Conservation (phyloP, 2,888 invertebrate genomes). For the Rhyacophila evoluta region DNA sequence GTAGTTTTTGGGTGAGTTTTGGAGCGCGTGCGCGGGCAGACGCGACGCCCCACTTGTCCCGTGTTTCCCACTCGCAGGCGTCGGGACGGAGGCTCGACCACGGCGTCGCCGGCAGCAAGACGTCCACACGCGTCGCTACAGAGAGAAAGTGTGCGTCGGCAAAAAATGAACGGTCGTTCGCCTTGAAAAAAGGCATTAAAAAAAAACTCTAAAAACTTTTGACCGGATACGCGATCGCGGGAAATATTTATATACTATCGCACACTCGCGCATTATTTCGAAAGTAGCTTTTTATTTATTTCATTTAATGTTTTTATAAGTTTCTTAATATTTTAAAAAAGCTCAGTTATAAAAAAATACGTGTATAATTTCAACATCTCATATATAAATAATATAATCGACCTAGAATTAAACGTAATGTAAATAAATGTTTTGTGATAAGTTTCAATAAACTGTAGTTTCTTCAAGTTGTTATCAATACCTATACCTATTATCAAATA, state of each 20-base stretch:
- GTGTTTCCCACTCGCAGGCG: constrained; percentile 42
- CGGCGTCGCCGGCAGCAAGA: constrained; percentile 44
- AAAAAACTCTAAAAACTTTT: constrained; percentile 39
- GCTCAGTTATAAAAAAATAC: not conserved
- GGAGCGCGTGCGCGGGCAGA: constrained; percentile 43
- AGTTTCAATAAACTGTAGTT: not conserved
- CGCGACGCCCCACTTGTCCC: constrained; percentile 15
- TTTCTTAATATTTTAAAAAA: not conserved
- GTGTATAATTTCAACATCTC: not conserved
- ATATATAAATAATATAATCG: constrained; percentile 25
- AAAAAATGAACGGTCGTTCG: constrained; percentile 46
- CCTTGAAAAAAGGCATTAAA: constrained; percentile 43
- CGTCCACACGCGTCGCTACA: constrained; percentile 43
- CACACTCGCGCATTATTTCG: not conserved
- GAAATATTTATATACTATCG: constrained; percentile 27
- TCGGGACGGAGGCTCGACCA: constrained; percentile 36
- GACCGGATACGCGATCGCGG: constrained; percentile 29
- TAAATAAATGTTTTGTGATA: constrained; percentile 38
- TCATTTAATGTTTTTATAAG: constrained; percentile 26
- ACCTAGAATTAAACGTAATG: constrained; percentile 31
- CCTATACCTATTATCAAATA: not conserved
- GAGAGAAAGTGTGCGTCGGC: constrained; percentile 50
- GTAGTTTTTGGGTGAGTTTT: constrained; percentile 7
- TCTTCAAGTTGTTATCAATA: not conserved
- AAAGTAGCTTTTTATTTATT: not conserved